Evolutionary conservation across 2,888 invertebrate species (phyloP).

Genomic region (Epistrophe eligans): DNA sequence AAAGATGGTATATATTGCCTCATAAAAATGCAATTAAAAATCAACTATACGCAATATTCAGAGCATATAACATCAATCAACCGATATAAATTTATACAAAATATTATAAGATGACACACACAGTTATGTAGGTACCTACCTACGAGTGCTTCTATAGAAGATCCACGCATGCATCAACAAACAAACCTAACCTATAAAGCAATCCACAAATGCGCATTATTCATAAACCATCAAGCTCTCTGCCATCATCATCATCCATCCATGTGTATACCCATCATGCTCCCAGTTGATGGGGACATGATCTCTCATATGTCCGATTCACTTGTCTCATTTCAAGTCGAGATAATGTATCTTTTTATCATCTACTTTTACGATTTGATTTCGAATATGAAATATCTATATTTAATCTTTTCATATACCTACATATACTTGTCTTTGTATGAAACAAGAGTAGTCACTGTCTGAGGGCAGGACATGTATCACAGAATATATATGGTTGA

Average conservation of each 20-base stretch:
- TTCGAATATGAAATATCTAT: conserved; percentile 73
- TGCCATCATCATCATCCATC: conserved; percentile 70
- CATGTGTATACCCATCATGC: conserved; percentile 45
- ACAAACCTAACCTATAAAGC: conserved; percentile 12
- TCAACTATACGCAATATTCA: conserved; percentile 45
- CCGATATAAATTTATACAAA: conserved; percentile 58
- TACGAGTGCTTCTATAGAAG: not conserved
- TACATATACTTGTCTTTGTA: too few species aligned
- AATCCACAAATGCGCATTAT: conserved; percentile 69
- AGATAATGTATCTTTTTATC: conserved; percentile 76
- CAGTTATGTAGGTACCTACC: not conserved
- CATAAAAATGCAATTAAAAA: conserved; percentile 71
- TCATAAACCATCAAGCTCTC: conserved; percentile 69
- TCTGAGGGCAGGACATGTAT: conserved; percentile 13
- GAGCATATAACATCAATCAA: conserved; percentile 66
- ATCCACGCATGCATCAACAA: not conserved
- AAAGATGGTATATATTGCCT: conserved; percentile 19
- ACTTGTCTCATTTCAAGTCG: conserved; percentile 74
- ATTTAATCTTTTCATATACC: conserved; percentile 62
- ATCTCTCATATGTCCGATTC: conserved; percentile 74
- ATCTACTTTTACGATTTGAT: conserved; percentile 66
- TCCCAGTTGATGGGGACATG: conserved; percentile 57
- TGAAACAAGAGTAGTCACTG: conserved; percentile 27
- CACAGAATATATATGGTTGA: not conserved
- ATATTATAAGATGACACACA: conserved; percentile 12